These are phyloP conservation scores for Pelodytes ibericus DNA, from an alignment of 2,797 vertebrate genomes.

Conservation along the genomic window DNA sequence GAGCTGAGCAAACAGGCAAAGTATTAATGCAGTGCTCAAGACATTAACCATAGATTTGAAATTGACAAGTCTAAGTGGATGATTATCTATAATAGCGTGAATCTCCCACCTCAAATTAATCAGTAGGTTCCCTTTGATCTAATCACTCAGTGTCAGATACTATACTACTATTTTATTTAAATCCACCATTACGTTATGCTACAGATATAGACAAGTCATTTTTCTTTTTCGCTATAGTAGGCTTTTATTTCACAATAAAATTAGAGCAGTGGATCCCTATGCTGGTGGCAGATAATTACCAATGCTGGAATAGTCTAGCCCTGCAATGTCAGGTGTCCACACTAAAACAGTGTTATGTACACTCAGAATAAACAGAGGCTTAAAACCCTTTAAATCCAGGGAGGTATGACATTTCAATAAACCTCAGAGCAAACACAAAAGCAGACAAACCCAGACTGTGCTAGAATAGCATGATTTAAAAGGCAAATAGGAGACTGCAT, in stretches of 20 bases:
- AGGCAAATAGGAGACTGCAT: constrained; percentile 56
- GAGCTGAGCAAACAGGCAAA: too few species aligned
- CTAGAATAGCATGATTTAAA: constrained; percentile 58
- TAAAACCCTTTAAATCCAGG: constrained; percentile 57
- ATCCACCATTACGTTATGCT: constrained; percentile 19
- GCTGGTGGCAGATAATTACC: constrained; percentile 51
- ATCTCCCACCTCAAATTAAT: too few species aligned
- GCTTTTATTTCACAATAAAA: constrained; percentile 46
- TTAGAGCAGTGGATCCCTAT: constrained; percentile 49
- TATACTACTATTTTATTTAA: constrained; percentile 10
- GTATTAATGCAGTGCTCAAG: too few species aligned
- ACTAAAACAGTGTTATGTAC: constrained; percentile 49
- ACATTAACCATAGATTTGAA: too few species aligned
- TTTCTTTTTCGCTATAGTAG: constrained; percentile 36
- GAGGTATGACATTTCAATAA: constrained; percentile 57
- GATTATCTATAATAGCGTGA: too few species aligned
- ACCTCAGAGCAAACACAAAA: constrained; percentile 57
- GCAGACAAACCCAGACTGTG: constrained; percentile 58
- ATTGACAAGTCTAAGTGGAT: too few species aligned
- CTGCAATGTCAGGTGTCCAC: constrained; percentile 51
- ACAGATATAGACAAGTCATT: constrained; percentile 23
- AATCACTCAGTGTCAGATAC: background rate
- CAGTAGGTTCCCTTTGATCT: too few species aligned
- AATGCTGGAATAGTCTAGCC: constrained; percentile 51
- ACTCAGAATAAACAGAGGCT: constrained; percentile 54